Percentiles rank a stretch among this genome's conserved stretches.
phyloP scores from a whole-genome alignment of 2,113 vertebrate species.

The Notothenia coriiceps region DNA sequence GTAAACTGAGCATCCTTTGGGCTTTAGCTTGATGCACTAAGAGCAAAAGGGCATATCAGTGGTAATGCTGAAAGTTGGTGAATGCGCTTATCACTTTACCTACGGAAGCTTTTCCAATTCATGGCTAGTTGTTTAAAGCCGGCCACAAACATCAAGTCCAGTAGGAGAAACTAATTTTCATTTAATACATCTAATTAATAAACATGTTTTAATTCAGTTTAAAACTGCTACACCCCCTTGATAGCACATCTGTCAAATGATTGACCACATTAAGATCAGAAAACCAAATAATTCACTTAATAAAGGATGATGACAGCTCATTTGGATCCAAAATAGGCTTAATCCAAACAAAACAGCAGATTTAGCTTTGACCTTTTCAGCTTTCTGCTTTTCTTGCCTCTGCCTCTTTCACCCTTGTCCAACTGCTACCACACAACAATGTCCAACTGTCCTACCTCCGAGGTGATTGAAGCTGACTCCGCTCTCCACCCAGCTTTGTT shows the following conservation, averaged over 20 bases:
- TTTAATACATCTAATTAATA: neutral
- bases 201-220: too few species aligned
- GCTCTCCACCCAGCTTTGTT: conserved; percentile 72
- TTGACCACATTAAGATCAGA: neutral
- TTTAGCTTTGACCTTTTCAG: neutral
- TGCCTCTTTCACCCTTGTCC: conserved; percentile 27
- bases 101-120: neutral
- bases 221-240: neutral
- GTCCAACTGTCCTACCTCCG: conserved; percentile 51
- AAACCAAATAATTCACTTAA: too few species aligned
- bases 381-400: neutral
- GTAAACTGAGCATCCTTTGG: neutral
- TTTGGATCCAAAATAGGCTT: neutral
- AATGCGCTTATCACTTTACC: neutral
- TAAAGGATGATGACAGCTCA: neutral
- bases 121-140: neutral
- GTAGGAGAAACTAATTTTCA: neutral
- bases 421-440: conserved; percentile 50
- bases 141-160: neutral
- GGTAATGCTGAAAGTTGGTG: neutral
- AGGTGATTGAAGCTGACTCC: conserved; percentile 68
- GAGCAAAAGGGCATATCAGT: neutral
- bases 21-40: conserved; percentile 3
- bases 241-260: neutral
- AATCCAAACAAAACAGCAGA: neutral